phyloP scores from a whole-genome alignment of 2,113 vertebrate species.

The Pandion haliaetus region DNA sequence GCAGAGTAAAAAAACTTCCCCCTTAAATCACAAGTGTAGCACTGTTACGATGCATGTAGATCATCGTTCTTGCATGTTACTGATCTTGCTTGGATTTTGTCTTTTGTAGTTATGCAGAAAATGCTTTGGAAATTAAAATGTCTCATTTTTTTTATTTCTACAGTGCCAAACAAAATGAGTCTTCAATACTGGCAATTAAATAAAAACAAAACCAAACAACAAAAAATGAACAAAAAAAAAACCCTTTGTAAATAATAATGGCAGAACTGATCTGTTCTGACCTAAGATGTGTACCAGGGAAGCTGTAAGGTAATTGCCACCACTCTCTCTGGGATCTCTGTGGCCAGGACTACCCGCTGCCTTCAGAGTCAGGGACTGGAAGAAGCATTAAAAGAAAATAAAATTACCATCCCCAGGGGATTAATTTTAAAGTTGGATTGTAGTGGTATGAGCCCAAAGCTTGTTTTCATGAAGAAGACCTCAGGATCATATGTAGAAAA shows the following conservation, averaged over 20 bases:
- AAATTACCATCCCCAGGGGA: neutral
- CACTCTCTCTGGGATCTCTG: neutral
- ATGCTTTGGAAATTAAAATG: neutral
- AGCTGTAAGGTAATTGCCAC: neutral
- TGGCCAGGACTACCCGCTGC: neutral
- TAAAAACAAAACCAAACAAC: neutral
- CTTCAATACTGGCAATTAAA: neutral
- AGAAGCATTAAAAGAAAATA: neutral
- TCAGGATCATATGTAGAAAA: neutral
- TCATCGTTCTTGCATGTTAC: accelerated
- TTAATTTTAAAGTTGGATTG: neutral
- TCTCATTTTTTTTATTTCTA: neutral
- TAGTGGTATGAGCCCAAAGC: neutral
- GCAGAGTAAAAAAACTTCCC: neutral
- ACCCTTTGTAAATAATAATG: neutral
- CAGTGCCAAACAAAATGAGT: neutral
- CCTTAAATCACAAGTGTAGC: neutral
- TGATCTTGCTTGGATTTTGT: neutral
- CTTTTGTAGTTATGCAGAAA: neutral
- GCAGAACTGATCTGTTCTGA: neutral
- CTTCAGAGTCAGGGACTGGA: neutral
- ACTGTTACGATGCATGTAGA: neutral
- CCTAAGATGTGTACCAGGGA: neutral
- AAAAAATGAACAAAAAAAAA: neutral
- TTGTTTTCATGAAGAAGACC: neutral